These are phyloP conservation scores for Chionomys nivalis DNA, from an alignment of 2,113 vertebrate species.

Conservation along the genomic window DNA sequence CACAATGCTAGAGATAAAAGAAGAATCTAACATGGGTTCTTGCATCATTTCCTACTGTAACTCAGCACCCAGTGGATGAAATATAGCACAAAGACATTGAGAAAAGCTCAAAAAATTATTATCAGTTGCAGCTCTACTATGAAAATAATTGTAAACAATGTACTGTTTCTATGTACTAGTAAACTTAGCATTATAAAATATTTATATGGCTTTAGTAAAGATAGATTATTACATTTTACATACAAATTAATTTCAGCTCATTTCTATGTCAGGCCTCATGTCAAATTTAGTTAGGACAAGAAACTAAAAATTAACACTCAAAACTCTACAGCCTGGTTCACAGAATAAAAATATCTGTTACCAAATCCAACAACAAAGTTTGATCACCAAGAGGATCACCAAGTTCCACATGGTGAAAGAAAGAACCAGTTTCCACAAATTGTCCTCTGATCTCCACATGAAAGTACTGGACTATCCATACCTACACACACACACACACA, in stretches of 20 bases:
- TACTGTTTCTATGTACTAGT: background rate
- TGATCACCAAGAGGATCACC: background rate
- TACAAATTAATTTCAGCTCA: background rate
- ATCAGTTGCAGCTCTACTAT: background rate
- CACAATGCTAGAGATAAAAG: background rate
- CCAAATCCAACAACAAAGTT: background rate
- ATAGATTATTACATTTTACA: background rate
- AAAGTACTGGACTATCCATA: background rate
- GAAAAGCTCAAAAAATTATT: background rate
- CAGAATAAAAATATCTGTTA: background rate
- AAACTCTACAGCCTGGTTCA: background rate
- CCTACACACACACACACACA: too few species aligned
- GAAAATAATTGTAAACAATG: background rate
- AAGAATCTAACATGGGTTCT: background rate
- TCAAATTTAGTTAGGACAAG: background rate
- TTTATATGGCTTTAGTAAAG: background rate
- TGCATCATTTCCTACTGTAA: background rate
- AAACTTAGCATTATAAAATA: constrained; percentile 2
- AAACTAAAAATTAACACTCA: background rate
- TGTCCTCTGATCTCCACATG: background rate
- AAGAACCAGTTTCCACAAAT: background rate
- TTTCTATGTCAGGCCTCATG: background rate
- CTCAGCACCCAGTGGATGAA: background rate
- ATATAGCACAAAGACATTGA: background rate
- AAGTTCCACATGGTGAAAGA: background rate